Evolutionary conservation across 2,113 vertebrate genomes (phyloP).

Genomic region (Melanotaenia duboulayi): DNA sequence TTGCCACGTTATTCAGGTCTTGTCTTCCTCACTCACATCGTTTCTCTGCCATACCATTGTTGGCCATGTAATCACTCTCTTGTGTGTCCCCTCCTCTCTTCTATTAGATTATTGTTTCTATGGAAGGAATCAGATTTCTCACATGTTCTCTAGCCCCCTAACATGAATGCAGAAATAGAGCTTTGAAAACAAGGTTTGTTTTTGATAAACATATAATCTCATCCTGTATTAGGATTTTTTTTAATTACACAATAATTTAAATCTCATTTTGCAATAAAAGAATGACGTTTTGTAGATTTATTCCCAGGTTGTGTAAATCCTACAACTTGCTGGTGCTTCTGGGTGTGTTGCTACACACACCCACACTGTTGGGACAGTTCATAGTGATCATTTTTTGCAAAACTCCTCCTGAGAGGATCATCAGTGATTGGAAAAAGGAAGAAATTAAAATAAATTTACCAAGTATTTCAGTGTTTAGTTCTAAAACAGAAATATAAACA

Average conservation of each 20-base stretch:
- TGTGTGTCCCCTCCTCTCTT: constrained; percentile 14
- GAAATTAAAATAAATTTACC: neutral
- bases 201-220: neutral
- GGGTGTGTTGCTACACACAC: neutral
- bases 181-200: neutral
- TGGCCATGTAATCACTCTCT: neutral
- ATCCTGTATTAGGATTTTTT: neutral
- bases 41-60: neutral
- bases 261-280: constrained; percentile 1
- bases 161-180: constrained; percentile 6
- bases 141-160: neutral
- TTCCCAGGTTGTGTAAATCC: neutral
- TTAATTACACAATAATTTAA: neutral
- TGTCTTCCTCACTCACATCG: neutral
- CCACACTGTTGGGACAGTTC: neutral
- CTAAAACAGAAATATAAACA: neutral
- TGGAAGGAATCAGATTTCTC: constrained; percentile 50
- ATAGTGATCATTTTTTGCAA: neutral
- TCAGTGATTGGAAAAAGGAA: too few relatives aligned
- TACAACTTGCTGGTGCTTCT: neutral
- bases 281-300: neutral
- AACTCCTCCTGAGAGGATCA: too few relatives aligned
- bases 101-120: constrained; percentile 49
- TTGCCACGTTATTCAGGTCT: neutral
- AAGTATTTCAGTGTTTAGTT: neutral